Conservation (phyloP, 2,797 vertebrate genomes). For the Chelon labrosus region DNA sequence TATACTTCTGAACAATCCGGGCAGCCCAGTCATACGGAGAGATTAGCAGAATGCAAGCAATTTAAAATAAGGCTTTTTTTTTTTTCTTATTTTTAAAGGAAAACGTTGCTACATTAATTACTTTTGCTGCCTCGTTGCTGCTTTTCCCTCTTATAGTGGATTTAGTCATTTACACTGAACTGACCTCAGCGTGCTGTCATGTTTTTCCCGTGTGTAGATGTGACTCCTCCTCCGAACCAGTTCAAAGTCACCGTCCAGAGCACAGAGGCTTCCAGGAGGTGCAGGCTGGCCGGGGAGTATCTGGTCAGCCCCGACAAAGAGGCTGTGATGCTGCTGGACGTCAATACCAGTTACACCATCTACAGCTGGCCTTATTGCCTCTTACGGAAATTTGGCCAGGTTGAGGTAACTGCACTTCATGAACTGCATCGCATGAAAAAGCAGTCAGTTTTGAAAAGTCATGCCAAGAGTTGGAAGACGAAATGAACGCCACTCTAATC, state of each 20-base stretch:
- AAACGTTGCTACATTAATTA: slow-evolving; percentile 28
- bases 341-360: slow-evolving; percentile 66
- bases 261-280: slow-evolving; percentile 86
- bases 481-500: neutral
- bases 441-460: neutral
- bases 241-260: slow-evolving; percentile 85
- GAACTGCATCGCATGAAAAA: neutral
- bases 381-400: slow-evolving; percentile 89
- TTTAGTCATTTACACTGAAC: neutral
- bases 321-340: slow-evolving; percentile 78
- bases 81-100: neutral
- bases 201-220: slow-evolving; percentile 35
- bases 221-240: slow-evolving; percentile 63
- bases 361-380: slow-evolving; percentile 89
- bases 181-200: neutral
- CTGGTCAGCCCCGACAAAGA: slow-evolving; percentile 82
- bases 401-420: slow-evolving; percentile 83
- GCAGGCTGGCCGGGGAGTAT: slow-evolving; percentile 87
- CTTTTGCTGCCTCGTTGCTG: slow-evolving; percentile 12
- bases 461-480: slow-evolving; percentile 1
- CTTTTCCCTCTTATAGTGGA: neutral
- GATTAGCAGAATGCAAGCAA: slow-evolving; percentile 51
- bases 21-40: slow-evolving; percentile 27
- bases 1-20: slow-evolving; percentile 47
- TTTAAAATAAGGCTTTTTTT: slow-evolving; percentile 37